Conservation (phyloP, 2,797 vertebrate species). For the Mallotus villosus region DNA sequence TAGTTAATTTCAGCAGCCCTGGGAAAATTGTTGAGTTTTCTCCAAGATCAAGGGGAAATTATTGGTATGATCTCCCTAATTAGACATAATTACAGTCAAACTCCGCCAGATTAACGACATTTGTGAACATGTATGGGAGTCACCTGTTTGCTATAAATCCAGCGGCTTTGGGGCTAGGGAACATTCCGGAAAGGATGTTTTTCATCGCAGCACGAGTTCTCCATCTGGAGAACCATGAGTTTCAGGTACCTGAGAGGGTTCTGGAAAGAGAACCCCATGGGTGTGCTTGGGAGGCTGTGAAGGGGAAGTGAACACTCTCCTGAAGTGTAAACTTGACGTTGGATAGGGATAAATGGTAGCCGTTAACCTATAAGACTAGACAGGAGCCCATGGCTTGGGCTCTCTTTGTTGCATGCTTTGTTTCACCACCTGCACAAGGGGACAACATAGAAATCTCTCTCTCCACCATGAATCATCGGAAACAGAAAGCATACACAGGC, state of each 20-base stretch:
- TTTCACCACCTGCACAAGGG: neutral
- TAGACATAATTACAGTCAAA: constrained; percentile 65
- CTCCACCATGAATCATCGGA: constrained; percentile 64
- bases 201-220: constrained; percentile 42
- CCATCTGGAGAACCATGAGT: constrained; percentile 48
- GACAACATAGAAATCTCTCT: constrained; percentile 30
- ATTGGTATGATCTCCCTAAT: constrained; percentile 60
- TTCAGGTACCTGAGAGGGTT: constrained; percentile 40
- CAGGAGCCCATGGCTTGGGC: constrained; percentile 11
- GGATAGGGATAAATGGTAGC: too few species aligned
- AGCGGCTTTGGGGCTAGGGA: constrained; percentile 37
- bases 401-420: neutral
- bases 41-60: constrained; percentile 58
- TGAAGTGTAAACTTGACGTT: constrained; percentile 35
- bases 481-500: constrained; percentile 51
- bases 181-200: constrained; percentile 50
- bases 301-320: constrained; percentile 14
- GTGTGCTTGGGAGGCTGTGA: constrained; percentile 21
- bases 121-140: constrained; percentile 51
- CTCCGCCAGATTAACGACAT: constrained; percentile 50
- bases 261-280: constrained; percentile 33
- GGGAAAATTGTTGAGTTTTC: constrained; percentile 24
- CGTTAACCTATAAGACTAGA: neutral
- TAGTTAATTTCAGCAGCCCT: constrained; percentile 32
- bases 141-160: constrained; percentile 70